Conservation (phyloP, 2,888 invertebrate species). For the Laothoe populi region DNA sequence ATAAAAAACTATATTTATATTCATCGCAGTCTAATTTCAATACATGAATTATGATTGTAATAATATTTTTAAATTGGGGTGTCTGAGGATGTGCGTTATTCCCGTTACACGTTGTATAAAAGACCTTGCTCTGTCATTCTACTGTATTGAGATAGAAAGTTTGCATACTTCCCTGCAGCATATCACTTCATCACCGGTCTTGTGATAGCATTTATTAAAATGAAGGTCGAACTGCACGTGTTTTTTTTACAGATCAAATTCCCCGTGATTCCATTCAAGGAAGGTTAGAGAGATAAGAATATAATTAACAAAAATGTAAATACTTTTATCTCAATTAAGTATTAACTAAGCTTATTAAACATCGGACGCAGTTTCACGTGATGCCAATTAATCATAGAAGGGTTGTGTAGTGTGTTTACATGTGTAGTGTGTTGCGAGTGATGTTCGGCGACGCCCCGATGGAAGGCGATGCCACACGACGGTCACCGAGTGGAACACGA, state of each 20-base stretch:
- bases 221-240: background rate
- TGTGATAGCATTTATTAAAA: background rate
- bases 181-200: background rate
- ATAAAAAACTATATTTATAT: too few relatives aligned
- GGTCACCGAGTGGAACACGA: too few relatives aligned
- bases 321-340: constrained; percentile 28
- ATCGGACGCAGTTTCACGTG: constrained; percentile 45
- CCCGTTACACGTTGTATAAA: too few relatives aligned
- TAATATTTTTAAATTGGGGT: too few relatives aligned
- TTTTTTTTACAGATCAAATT: constrained; percentile 1
- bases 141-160: too few relatives aligned
- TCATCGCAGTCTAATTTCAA: too few relatives aligned
- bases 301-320: constrained; percentile 17
- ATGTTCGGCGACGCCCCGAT: constrained; percentile 30
- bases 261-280: constrained; percentile 2
- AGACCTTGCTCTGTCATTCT: background rate
- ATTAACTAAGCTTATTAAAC: constrained; percentile 49
- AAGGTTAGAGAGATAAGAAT: constrained; percentile 26
- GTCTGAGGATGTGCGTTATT: too few relatives aligned
- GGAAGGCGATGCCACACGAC: constrained; percentile 27
- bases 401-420: constrained; percentile 37
- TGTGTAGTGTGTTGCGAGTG: constrained; percentile 32
- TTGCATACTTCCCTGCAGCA: too few relatives aligned
- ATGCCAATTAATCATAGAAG: constrained; percentile 54
- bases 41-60: too few relatives aligned